These are phyloP conservation scores for Sebastolobus alascanus DNA, from an alignment of 2,797 vertebrate genomes.

Conservation along the genomic window DNA sequence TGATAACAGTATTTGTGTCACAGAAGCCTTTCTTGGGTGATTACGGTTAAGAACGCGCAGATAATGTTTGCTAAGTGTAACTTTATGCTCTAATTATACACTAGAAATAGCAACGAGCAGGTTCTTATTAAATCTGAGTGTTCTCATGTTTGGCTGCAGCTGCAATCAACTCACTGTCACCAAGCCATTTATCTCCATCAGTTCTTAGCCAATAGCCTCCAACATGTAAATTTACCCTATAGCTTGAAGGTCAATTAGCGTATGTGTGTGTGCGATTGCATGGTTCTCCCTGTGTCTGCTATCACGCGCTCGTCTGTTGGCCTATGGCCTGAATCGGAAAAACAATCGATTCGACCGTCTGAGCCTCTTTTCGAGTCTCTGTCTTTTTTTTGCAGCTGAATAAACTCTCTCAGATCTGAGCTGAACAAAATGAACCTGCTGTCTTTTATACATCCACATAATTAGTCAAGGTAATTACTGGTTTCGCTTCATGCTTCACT, in stretches of 20 bases:
- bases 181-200: constrained; percentile 36
- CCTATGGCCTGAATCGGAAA: constrained; percentile 36
- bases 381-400: neutral
- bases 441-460: constrained; percentile 16
- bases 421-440: neutral
- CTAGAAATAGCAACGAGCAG: neutral
- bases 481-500: constrained; percentile 3
- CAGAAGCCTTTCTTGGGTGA: neutral
- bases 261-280: neutral
- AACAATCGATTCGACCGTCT: constrained; percentile 37
- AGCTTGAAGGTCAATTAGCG: constrained; percentile 68
- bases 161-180: neutral
- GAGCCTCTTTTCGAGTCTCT: neutral
- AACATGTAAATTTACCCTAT: constrained; percentile 43
- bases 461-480: constrained; percentile 23
- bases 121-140: neutral
- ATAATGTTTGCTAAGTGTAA: neutral
- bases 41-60: neutral
- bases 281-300: neutral
- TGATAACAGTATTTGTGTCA: neutral
- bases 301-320: constrained; percentile 23
- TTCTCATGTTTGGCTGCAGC: constrained; percentile 9
- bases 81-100: neutral
- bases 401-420: neutral
- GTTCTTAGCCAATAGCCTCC: constrained; percentile 17